Evolutionary conservation across 2,888 invertebrate genomes (phyloP).

Genomic region (Hypena proboscidalis): DNA sequence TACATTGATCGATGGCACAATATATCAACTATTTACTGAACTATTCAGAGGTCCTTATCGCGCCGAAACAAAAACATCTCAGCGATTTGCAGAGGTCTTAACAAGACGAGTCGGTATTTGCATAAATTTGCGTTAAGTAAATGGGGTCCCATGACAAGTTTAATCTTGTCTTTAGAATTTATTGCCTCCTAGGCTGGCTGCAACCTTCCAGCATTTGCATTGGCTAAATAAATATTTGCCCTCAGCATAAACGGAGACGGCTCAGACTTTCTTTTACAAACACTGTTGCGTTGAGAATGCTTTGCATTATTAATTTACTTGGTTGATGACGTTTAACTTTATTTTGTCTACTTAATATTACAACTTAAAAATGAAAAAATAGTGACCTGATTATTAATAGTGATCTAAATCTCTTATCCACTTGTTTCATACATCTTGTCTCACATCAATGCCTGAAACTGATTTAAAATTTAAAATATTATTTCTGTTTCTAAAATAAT

Average conservation of each 20-base stretch:
- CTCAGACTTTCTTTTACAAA: conserved; percentile 47
- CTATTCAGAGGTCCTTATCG: conserved; percentile 48
- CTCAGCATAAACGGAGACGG: conserved; percentile 57
- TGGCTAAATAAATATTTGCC: conserved; percentile 75
- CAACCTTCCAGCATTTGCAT: conserved; percentile 69
- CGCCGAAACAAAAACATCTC: conserved; percentile 71
- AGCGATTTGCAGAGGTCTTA: conserved; percentile 59
- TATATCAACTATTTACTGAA: conserved; percentile 48
- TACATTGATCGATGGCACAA: conserved; percentile 44
- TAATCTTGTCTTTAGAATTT: conserved; percentile 83
- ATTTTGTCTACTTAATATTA: not conserved
- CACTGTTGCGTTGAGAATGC: conserved; percentile 25
- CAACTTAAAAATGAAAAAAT: not conserved
- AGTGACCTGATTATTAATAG: too few species aligned
- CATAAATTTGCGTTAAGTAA: conserved; percentile 85
- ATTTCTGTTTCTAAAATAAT: too few species aligned
- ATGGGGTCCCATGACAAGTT: conserved; percentile 84
- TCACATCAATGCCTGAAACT: too few species aligned
- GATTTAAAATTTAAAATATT: too few species aligned
- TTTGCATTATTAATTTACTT: conserved; percentile 18
- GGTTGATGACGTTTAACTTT: not conserved
- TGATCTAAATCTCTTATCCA: too few species aligned
- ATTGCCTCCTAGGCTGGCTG: conserved; percentile 71
- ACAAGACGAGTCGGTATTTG: conserved; percentile 74
- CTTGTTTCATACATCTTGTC: too few species aligned